phyloP scores from a whole-genome alignment of 2,888 invertebrate genomes.

The Antheraea yamamai region DNA sequence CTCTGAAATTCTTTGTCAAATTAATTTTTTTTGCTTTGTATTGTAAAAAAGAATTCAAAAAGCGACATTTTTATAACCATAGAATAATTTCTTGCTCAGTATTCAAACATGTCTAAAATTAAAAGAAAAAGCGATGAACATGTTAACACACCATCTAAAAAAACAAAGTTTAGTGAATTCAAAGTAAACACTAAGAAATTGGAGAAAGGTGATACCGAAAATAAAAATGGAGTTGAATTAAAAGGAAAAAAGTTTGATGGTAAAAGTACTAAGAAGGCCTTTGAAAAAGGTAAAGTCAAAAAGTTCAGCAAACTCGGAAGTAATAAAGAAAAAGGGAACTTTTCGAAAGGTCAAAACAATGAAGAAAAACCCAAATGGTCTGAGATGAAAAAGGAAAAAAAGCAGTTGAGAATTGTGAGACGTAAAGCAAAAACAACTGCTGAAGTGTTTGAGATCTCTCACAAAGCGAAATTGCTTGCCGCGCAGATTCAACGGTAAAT shows the following conservation, averaged over 20 bases:
- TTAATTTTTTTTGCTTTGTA: background rate
- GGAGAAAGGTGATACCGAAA: constrained; percentile 27
- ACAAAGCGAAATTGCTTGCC: constrained; percentile 70
- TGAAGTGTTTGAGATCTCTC: constrained; percentile 72
- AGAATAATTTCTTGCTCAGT: background rate
- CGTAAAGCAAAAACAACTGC: constrained; percentile 82
- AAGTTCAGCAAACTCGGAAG: constrained; percentile 36
- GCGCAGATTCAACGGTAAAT: constrained; percentile 73
- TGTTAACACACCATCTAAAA: constrained; percentile 47
- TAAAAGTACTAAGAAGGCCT: constrained; percentile 36
- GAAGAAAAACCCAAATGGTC: constrained; percentile 85
- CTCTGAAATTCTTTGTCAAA: background rate
- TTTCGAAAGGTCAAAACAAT: constrained; percentile 46
- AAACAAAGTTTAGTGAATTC: constrained; percentile 55
- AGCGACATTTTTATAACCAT: background rate
- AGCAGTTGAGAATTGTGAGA: constrained; percentile 84
- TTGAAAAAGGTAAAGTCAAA: constrained; percentile 29
- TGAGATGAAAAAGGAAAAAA: constrained; percentile 88
- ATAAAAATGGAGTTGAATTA: constrained; percentile 28
- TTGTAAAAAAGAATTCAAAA: background rate
- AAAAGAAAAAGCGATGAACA: constrained; percentile 60
- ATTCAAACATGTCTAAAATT: constrained; percentile 60
- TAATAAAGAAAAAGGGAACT: constrained; percentile 43
- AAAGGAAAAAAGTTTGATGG: constrained; percentile 21
- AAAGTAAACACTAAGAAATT: constrained; percentile 31